Conservation (phyloP, 2,888 invertebrate genomes). For the Mythimna vitellina region DNA sequence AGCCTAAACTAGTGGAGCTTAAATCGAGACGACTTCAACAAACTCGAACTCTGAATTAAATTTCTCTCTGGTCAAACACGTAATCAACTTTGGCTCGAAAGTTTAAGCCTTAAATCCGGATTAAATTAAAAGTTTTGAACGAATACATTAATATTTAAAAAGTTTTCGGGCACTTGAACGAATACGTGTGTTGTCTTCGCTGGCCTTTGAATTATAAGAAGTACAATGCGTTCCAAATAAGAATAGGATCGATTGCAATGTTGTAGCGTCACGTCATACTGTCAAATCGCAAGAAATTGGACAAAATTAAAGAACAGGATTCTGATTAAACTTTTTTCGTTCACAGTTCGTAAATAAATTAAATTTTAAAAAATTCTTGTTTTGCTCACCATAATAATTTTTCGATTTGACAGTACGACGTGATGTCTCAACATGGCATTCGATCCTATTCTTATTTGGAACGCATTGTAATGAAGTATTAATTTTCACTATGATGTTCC, state of each 20-base stretch:
- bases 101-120: constrained; percentile 47
- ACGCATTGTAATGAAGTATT: background rate
- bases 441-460: too few species aligned
- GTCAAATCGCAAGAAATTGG: too few species aligned
- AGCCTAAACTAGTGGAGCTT: constrained; percentile 22
- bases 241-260: too few species aligned
- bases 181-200: constrained; percentile 25
- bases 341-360: too few species aligned
- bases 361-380: too few species aligned
- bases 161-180: constrained; percentile 33
- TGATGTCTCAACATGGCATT: too few species aligned
- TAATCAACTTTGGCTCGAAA: constrained; percentile 56
- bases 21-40: constrained; percentile 27
- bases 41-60: constrained; percentile 39
- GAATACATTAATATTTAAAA: constrained; percentile 55
- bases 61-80: constrained; percentile 53
- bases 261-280: too few species aligned
- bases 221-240: too few species aligned
- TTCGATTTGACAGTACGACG: too few species aligned
- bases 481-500: background rate
- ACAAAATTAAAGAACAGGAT: too few species aligned
- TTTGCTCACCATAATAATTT: too few species aligned
- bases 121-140: constrained; percentile 57
- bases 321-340: too few species aligned
- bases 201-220: background rate